Base-by-base conservation (phyloP, 2,888 invertebrate genomes). In the Alcis repandata region DNA sequence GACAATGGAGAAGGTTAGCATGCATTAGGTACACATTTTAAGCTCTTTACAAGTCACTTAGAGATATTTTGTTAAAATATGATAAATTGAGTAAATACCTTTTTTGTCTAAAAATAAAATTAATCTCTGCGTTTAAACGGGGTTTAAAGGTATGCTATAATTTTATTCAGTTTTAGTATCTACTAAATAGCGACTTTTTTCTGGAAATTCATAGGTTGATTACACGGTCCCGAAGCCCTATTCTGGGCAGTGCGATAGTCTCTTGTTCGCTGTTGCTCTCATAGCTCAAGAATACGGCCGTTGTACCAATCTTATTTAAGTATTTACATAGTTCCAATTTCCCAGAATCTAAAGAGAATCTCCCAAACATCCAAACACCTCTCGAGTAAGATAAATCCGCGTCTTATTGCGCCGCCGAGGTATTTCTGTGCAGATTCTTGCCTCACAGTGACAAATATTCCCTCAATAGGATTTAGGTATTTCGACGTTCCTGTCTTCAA, bases 301-400 rank as follows among this genome's bases (percentile, higher is more conserved):
- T n/a, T n/a, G 6, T 27, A 27, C 27, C 27, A 27, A 2, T 4
- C 6, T 6, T 4, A 36, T 9, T 9, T 36, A 41, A 9, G 41
- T 46, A 22, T 4, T 13, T 33, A 17, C 32, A 6, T 33, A 33
- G 49, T 17, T 11, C 17, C 10, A 10, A 17, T 33, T 49, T 17
- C 49, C 15, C 15, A 11, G 19, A 10, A 10, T 49, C 15, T 49
- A 1, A 20, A 17, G n/a, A 10, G 27, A 49, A 33, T 49, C 15
- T 53, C 41, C 6, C 22, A 41, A 53, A 53, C 27, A 53, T 27
- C 13, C 15, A 41, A 41, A 53, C 41, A 41, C 13, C 22, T 15
- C 41, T 41, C 22, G 41, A 3, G 40, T 41, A 15, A 53, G n/a
- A 53, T 41, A 40, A 53, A 53, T 53, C 53, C 53, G 38, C 38